A percentile compares a stretch with the other conserved stretches of the same genome.
phyloP scores from a whole-genome alignment of 2,888 invertebrate species.

The Parnassius smintheus region DNA sequence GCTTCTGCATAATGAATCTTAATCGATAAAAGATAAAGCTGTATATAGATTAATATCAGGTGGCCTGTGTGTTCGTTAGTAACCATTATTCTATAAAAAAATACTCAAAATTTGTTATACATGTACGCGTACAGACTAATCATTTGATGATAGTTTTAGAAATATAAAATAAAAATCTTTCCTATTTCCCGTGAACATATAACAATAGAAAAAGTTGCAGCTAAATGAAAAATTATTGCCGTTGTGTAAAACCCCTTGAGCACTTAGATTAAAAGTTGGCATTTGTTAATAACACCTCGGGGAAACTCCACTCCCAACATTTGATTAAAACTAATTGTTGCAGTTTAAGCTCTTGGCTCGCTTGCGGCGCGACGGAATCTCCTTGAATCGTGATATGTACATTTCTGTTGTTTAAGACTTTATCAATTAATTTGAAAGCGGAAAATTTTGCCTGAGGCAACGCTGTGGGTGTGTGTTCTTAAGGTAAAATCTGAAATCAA shows the following conservation, averaged over 20 bases:
- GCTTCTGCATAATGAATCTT: too few relatives aligned
- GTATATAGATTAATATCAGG: too few relatives aligned
- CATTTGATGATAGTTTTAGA: too few relatives aligned
- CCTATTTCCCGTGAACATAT: neutral
- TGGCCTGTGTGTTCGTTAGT: too few relatives aligned
- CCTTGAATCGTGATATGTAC: constrained; percentile 10
- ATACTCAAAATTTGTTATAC: too few relatives aligned
- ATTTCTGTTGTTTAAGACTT: constrained; percentile 15
- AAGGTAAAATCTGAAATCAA: too few relatives aligned
- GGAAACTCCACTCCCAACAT: constrained; percentile 26
- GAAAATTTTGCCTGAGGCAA: neutral
- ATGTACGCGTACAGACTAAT: too few relatives aligned
- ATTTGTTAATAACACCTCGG: constrained; percentile 33
- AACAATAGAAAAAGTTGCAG: constrained; percentile 3
- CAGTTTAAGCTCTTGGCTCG: constrained; percentile 24
- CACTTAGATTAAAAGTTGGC: constrained; percentile 32
- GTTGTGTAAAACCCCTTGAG: constrained; percentile 22
- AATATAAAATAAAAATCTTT: neutral
- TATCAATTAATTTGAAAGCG: constrained; percentile 13
- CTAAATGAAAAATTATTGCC: constrained; percentile 20
- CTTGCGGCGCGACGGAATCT: constrained; percentile 15
- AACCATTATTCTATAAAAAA: too few relatives aligned
- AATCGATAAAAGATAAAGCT: too few relatives aligned
- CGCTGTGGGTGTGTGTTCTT: too few relatives aligned
- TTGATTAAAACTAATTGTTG: constrained; percentile 34